Evolutionary conservation across 1,140 invertebrate genomes (phyloP), one percentile per base, ranked within the genome.

Genomic region (Heliconius melpomene): DNA sequence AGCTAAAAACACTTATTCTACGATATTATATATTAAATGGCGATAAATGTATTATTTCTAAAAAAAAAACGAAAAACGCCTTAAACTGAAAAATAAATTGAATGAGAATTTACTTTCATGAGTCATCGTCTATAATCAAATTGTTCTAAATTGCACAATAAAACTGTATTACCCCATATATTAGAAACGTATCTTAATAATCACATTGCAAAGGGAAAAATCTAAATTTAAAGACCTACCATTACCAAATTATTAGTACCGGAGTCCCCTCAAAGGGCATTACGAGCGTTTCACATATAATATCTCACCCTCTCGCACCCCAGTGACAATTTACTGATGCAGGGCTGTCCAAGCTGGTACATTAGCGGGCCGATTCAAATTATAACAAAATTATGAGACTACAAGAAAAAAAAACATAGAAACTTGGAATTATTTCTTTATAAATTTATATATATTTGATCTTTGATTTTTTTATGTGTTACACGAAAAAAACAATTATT

Each of bases 321-420:
- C 79, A 57, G 84, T 86, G 86, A 87, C 88, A 87, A 87, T 85
- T 85, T 85, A 82, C 84, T 82, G 26, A 29, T 66, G 60, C 60
- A 66, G 26, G 26, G 60, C 3, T 29, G 60, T 66, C 26, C 9
- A 66, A 29, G 54, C n/a, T 57, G 3, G 54, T 8, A 23, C 0
- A n/a, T 57, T 57, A 8, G 40, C 40, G 54, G 20, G 18, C 18
- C 50, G 50, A 52, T 52, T 52, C 18, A 52, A 18, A n/a, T n/a
- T n/a, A n/a, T n/a, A n/a, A n/a, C n/a, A n/a, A n/a, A n/a, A n/a
- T n/a, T n/a, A n/a, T n/a, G n/a, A n/a, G n/a, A n/a, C n/a, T n/a
- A n/a, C n/a, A n/a, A n/a, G n/a, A n/a, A n/a, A n/a, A n/a, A n/a
- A n/a, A n/a, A n/a, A n/a, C n/a, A n/a, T 32, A 46, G 13, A 5